Conservation (phyloP, 1,140 invertebrate species). For the Phymastichus coffea region DNA sequence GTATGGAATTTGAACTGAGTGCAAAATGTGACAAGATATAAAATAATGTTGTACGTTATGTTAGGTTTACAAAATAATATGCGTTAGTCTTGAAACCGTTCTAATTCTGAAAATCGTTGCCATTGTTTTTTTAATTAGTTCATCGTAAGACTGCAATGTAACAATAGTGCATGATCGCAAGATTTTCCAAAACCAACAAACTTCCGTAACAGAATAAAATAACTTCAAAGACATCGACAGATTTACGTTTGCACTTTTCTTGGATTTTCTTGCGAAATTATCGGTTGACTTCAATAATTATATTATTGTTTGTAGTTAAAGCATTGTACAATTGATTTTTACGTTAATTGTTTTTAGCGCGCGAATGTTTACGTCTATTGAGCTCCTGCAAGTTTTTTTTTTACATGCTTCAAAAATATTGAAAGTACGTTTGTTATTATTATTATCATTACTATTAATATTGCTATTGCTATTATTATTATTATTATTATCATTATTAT, state of each 20-base stretch:
- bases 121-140: slow-evolving; percentile 39
- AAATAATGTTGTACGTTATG: slow-evolving; percentile 21
- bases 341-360: slow-evolving; percentile 23
- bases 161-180: slow-evolving; percentile 31
- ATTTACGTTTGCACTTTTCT: slow-evolving; percentile 13
- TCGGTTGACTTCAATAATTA: slow-evolving; percentile 16
- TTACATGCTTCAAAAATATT: slow-evolving; percentile 23
- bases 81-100: slow-evolving; percentile 22
- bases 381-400: background rate
- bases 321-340: slow-evolving; percentile 15
- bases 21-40: slow-evolving; percentile 21
- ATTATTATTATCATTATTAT: slow-evolving; percentile 24
- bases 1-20: slow-evolving; percentile 24
- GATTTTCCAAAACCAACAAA: slow-evolving; percentile 2
- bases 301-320: slow-evolving; percentile 21
- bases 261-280: slow-evolving; percentile 17
- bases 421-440: slow-evolving; percentile 15
- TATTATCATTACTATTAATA: slow-evolving; percentile 6
- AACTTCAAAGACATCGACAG: background rate
- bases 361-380: slow-evolving; percentile 9
- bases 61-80: slow-evolving; percentile 19
- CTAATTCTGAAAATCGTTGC: slow-evolving; percentile 35
- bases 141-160: slow-evolving; percentile 41
- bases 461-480: slow-evolving; percentile 7
- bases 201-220: slow-evolving; percentile 13